Evolutionary conservation across 1,140 invertebrate genomes (phyloP), one percentile per base, ranked within the genome.

Genomic region (Lucilia sericata): DNA sequence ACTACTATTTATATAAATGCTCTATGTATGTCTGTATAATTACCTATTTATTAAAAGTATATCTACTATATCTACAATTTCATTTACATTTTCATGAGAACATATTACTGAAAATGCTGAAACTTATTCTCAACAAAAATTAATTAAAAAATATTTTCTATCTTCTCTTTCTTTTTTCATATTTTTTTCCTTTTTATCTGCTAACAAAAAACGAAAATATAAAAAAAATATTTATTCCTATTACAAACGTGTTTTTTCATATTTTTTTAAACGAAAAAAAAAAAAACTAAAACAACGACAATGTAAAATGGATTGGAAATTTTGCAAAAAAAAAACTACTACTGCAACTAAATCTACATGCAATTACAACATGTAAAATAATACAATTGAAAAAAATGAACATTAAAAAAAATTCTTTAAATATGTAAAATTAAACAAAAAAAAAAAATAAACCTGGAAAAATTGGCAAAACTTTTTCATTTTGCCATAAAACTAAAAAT

Each of bases 161-260:
- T 70, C 65, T 70, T 70, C 65, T 21, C 21, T 21, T 21, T 60
- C n/a, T 60, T 60, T 60, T n/a, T 60, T 60, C 14, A n/a, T 30
- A 30, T 2, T 19, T 21, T 70, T 70, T 9, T 70, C 19, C 19
- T 25, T 70, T 21, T 9, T 25, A 8, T 70, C 9, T 7, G 19
- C 19, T 21, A 25, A 7, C 19, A 70, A 25, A 70, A 19, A 60
- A 60, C 5, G n/a, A 60, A 60, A 60, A 60, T n/a, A 60, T 14
- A 60, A 60, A 17, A 60, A 60, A 70, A 70, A 55, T 55, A 74
- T 70, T 82, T 70, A 30, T 60, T 36, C 36, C 49, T 83, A 76
- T 49, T 74, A 49, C 82, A 75, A 83, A 14, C 70, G 70, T 83
- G 74, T 42, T 75, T 83, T 70, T 74, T 47, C 34, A 34, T 75